These are phyloP conservation scores for Nysson spinosus DNA, from an alignment of 2,888 invertebrate genomes.

Conservation along the genomic window DNA sequence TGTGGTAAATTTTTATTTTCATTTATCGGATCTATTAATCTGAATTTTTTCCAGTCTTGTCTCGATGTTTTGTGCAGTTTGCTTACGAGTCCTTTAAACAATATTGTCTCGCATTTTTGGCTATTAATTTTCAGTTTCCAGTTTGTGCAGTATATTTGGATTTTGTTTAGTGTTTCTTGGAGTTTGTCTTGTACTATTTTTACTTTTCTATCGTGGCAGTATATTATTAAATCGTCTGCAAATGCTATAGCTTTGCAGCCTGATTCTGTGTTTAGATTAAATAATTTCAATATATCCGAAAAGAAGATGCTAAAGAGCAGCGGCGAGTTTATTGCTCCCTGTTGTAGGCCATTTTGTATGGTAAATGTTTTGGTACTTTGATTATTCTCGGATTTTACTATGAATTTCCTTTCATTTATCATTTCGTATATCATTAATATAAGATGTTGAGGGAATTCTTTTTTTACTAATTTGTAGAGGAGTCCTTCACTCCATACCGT, in stretches of 20 bases:
- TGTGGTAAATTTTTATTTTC: no score
- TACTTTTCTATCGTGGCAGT: background rate
- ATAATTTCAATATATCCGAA: conserved; percentile 5
- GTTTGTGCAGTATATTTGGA: conserved; percentile 7
- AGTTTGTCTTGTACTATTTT: background rate
- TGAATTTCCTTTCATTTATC: conserved; percentile 18
- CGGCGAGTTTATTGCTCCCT: conserved; percentile 38
- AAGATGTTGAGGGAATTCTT: conserved; percentile 24
- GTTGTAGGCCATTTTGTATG: conserved; percentile 35
- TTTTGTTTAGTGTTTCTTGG: background rate
- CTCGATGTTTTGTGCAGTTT: conserved; percentile 17
- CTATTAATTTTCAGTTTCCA: conserved; percentile 46
- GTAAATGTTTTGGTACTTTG: background rate
- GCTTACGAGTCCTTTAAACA: conserved; percentile 26
- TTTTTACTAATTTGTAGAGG: conserved; percentile 17
- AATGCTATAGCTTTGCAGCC: conserved; percentile 7
- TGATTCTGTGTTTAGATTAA: background rate
- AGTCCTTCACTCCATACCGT: conserved; percentile 33
- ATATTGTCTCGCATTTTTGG: conserved; percentile 42
- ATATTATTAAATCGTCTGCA: conserved; percentile 34
- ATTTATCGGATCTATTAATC: no score
- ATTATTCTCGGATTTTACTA: background rate
- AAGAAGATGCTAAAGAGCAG: conserved; percentile 17
- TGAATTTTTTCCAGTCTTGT: no score
- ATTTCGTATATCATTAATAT: no score